phyloP scores from a whole-genome alignment of 1,140 invertebrate genomes.

The Macrosteles quadrilineatus region DNA sequence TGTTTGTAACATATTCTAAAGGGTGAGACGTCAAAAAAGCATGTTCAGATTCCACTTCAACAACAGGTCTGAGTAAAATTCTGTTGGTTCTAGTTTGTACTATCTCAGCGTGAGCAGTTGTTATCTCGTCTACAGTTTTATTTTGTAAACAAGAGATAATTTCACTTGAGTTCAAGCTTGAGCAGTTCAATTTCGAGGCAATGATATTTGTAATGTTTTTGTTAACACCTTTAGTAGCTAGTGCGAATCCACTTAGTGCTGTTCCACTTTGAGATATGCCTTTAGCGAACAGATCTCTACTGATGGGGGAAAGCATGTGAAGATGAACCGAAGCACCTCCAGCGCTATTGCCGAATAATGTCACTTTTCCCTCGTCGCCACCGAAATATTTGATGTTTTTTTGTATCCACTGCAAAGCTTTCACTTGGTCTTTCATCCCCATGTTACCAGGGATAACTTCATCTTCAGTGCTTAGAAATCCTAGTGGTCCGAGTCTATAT shows the following conservation, averaged over 20 bases:
- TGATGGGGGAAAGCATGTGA: neutral
- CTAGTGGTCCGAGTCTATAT: constrained; percentile 92
- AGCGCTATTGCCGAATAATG: constrained; percentile 15
- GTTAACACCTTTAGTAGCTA: neutral
- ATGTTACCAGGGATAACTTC: constrained; percentile 21
- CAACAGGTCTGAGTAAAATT: neutral
- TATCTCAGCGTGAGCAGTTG: neutral
- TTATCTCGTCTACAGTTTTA: neutral
- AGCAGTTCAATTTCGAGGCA: neutral
- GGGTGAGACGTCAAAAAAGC: neutral
- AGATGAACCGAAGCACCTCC: constrained; percentile 3
- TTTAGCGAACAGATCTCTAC: constrained; percentile 24
- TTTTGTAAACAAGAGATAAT: neutral
- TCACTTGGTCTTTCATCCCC: constrained; percentile 30
- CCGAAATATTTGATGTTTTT: constrained; percentile 11
- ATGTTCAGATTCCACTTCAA: neutral
- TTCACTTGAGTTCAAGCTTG: neutral
- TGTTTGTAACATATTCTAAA: neutral
- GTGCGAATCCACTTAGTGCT: constrained; percentile 32
- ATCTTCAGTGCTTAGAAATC: constrained; percentile 45
- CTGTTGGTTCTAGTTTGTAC: neutral
- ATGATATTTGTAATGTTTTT: neutral
- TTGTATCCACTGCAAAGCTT: constrained; percentile 23
- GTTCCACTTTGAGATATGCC: constrained; percentile 41
- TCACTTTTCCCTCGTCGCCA: constrained; percentile 14